Evolutionary conservation across 2,797 vertebrate genomes (phyloP).

Genomic region (Carcharodon carcharias): DNA sequence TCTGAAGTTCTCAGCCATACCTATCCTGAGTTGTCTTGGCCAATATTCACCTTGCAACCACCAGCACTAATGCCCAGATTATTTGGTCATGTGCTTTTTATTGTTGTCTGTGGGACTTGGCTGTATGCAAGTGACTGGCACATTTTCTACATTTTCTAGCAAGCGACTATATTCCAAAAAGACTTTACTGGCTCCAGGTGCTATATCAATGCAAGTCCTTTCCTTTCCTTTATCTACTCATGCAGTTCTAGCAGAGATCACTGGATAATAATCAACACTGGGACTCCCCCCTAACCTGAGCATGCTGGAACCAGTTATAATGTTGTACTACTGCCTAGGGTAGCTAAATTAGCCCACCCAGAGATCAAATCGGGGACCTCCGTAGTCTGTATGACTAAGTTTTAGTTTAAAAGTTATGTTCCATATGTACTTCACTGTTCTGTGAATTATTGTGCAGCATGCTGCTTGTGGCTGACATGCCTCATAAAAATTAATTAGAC

Average conservation of each 20-base stretch:
- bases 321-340: not conserved
- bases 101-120: too few species aligned
- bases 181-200: not conserved
- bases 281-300: not conserved
- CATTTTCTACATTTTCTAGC: too few species aligned
- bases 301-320: not conserved
- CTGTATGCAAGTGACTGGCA: not conserved
- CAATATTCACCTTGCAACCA: not conserved
- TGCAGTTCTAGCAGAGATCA: too few species aligned
- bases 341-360: not conserved
- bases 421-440: not conserved
- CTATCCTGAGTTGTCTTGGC: not conserved
- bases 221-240: not conserved
- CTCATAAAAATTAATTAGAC: slow-evolving; percentile 36
- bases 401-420: slow-evolving; percentile 31
- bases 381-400: slow-evolving; percentile 20
- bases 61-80: not conserved
- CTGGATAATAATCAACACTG: not conserved
- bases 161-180: not conserved
- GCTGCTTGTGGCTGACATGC: slow-evolving; percentile 27
- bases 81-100: not conserved
- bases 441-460: slow-evolving; percentile 31
- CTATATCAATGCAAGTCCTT: not conserved
- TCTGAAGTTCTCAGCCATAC: not conserved
- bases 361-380: not conserved